Conservation (phyloP, 1,140 invertebrate species). For the Leptonema lineaticorne region DNA sequence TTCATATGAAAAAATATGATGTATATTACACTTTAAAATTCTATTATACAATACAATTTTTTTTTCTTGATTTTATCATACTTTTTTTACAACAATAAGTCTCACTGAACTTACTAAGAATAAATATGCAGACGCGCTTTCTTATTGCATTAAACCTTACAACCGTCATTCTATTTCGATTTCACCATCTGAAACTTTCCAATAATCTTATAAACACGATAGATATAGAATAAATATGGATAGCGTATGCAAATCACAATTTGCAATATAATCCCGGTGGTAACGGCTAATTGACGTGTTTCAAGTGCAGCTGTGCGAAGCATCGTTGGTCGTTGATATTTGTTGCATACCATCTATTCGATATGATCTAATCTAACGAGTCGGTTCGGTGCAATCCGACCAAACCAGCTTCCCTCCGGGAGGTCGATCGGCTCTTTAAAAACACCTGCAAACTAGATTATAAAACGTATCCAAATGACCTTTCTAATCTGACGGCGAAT, state of each 20-base stretch:
- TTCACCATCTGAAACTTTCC: not conserved
- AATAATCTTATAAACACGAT: not conserved
- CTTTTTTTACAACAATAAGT: too few species aligned
- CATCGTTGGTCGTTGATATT: not conserved
- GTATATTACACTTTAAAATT: too few species aligned
- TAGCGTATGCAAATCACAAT: not conserved
- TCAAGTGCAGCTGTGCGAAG: not conserved
- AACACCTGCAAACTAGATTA: constrained; percentile 42
- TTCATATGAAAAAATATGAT: too few species aligned
- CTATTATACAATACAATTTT: too few species aligned
- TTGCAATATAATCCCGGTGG: not conserved
- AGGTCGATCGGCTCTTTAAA: constrained; percentile 22
- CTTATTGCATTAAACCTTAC: too few species aligned
- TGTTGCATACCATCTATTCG: not conserved
- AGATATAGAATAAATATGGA: not conserved
- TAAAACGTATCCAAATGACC: constrained; percentile 38
- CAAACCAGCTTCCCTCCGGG: constrained; percentile 24
- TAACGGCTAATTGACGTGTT: not conserved
- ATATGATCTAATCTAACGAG: not conserved
- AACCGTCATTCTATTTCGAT: too few species aligned
- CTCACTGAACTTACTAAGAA: too few species aligned
- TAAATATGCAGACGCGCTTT: too few species aligned
- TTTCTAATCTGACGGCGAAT: constrained; percentile 39
- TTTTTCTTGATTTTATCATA: too few species aligned
- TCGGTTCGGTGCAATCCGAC: constrained; percentile 4